These are phyloP conservation scores for Sipha flava DNA, from an alignment of 1,140 invertebrate genomes.

Conservation along the genomic window DNA sequence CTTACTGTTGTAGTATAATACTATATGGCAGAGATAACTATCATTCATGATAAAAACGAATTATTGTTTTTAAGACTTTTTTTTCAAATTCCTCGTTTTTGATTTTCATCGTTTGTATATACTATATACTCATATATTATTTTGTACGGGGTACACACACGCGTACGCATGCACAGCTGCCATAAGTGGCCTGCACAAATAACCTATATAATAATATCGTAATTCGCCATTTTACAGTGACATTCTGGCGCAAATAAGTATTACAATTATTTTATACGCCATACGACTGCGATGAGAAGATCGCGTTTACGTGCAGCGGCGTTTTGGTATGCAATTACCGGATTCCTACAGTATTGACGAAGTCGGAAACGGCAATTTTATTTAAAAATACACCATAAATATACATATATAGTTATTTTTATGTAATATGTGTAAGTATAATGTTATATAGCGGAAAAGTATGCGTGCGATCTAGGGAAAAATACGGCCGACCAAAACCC, in stretches of 20 bases:
- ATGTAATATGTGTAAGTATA: neutral
- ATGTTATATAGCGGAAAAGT: neutral
- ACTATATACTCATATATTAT: no score
- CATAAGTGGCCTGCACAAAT: no score
- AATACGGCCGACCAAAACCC: neutral
- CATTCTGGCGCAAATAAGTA: neutral
- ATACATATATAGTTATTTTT: no score
- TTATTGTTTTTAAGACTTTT: no score
- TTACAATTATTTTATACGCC: neutral
- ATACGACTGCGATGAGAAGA: neutral
- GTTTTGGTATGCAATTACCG: neutral
- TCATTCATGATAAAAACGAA: no score
- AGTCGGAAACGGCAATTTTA: neutral
- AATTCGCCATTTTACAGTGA: neutral
- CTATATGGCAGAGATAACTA: no score
- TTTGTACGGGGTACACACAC: no score
- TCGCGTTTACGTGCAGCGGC: neutral
- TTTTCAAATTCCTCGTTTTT: no score
- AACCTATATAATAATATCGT: neutral
- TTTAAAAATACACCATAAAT: no score
- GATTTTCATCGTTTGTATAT: no score
- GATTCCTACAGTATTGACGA: neutral
- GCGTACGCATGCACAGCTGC: no score
- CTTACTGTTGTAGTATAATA: no score
- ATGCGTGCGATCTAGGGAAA: neutral